Percentiles rank a stretch among this genome's conserved stretches.
Evolutionary conservation across 2,888 invertebrate genomes (phyloP).

Genomic region (Perithous albicinctus): DNA sequence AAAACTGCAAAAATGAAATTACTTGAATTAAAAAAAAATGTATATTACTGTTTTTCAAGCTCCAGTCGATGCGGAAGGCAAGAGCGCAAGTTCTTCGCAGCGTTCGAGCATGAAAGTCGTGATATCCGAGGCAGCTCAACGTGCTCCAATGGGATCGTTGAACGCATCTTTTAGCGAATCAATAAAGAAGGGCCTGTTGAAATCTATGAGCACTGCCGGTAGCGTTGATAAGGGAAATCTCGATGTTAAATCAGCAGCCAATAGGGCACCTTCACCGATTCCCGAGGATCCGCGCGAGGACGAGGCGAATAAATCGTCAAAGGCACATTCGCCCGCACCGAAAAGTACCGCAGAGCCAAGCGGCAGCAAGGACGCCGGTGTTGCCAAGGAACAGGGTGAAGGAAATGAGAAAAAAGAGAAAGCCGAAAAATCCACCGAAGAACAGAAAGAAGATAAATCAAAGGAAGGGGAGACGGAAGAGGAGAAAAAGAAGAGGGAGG

Average conservation of each 20-base stretch:
- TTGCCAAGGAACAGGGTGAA: not conserved
- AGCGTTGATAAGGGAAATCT: constrained; percentile 70
- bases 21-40: not conserved
- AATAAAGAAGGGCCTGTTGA: constrained; percentile 75
- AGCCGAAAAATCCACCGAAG: not conserved
- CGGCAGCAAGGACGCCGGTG: constrained; percentile 59
- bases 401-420: not conserved
- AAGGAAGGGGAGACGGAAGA: not conserved
- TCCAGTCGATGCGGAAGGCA: constrained; percentile 22
- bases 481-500: constrained; percentile 14
- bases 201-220: constrained; percentile 68
- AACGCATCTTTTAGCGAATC: constrained; percentile 67
- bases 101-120: constrained; percentile 70
- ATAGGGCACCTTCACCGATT: constrained; percentile 86
- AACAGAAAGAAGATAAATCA: constrained; percentile 14
- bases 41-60: not conserved
- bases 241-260: constrained; percentile 38
- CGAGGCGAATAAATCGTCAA: constrained; percentile 74
- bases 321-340: constrained; percentile 77
- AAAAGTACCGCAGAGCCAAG: constrained; percentile 82
- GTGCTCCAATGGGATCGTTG: constrained; percentile 29
- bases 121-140: constrained; percentile 46
- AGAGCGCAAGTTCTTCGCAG: constrained; percentile 56
- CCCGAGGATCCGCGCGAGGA: constrained; percentile 87
- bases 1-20: not conserved